Base-by-base conservation (phyloP, 1,140 invertebrate genomes). In the Diuraphis noxia region DNA sequence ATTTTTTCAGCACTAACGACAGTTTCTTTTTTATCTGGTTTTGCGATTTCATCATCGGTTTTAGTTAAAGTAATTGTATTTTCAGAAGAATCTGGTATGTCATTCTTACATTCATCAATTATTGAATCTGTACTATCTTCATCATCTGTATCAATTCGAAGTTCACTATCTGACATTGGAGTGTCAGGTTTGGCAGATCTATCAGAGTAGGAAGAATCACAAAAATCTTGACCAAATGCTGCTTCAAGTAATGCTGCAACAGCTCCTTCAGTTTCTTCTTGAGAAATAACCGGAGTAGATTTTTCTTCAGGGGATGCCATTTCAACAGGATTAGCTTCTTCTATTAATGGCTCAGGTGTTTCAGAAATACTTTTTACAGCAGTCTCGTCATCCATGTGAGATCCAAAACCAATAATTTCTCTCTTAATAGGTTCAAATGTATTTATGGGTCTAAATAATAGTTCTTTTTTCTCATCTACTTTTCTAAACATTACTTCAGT, bases 231-330 rank as follows among this genome's bases (percentile, higher is more conserved):
- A 17, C 96, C 96, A 93, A 98, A 97, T 91, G 97, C 97, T 94
- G 98, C 97, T 56, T 96, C 97, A 40, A 98, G 93, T 10, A 98
- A 94, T 17, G 97, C 97, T 5, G 97, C 97, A 0, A 98, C 97
- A 0, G 97, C 97, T 94, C 98, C 97, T 93, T 97, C 97, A 0
- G 97, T 98, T 94, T 98, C 97, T 94, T 98, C 97, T 94, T 98
- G 97, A 1, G 97, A 98, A 92, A 98, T 98, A 0, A 97, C 95
- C 2, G 97, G 96, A 79, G 97, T 95, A 1, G 96, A 96, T 93
- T 97, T 97, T 92, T 97, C 96, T 92, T 96, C 96, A 2, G 94
- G 93, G 93, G 96, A 93, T 5, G 93, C 92, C 0, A 94, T 92
- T 56, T 85, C 92, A n/a, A 92, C 87, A 88, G 77, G 63, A 56